Evolutionary conservation across 2,797 vertebrate species (phyloP), one percentile per base, ranked within the genome.

Genomic region (Alauda arvensis): DNA sequence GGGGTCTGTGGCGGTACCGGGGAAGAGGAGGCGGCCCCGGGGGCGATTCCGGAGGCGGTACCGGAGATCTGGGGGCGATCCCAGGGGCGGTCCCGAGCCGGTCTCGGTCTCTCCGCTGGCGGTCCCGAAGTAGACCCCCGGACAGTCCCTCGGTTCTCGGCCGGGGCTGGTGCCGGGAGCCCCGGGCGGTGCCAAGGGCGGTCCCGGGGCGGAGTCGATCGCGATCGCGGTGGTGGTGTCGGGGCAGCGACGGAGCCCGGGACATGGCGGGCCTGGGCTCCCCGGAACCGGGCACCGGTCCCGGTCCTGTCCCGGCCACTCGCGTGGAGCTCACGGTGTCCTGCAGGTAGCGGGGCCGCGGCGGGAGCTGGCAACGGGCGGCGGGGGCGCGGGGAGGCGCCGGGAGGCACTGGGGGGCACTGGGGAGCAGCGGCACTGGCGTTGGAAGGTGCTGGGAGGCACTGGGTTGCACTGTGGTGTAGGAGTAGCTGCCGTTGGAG

Each of bases 321-420:
- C 99, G 99, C 95, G 98, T 99, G 94, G 99, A 99, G 94, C 97
- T 99, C 95, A 99, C 98, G 49, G 98, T 99, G 84, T 99, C 99
- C 56, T 99, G 98, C 98, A 98, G 99, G 99, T 99, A 89, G 78
- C 16, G 77, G 29, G 46, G 39, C 28, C 28, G 26, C 20, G 20
- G 48, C 33, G 48, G 25, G 29, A 76, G 56, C 20, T 28, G 29
- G 40, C 31, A 48, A 12, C 26, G 34, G 63, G 56, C 21, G 20
- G 48, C 46, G 8, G 48, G 53, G 33, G 42, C 29, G 15, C 31
- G 15, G 37, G 42, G 34, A 37, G 42, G 42, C 28, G 18, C 52
- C 48, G 56, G 34, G 43, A 40, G 16, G 29, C 49, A 46, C 34
- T 37, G 34, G 34, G 48, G 40, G 14, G 29, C 55, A 46, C n/a